Conservation (phyloP, 2,888 invertebrate genomes). For the Coelopa pilipes region DNA sequence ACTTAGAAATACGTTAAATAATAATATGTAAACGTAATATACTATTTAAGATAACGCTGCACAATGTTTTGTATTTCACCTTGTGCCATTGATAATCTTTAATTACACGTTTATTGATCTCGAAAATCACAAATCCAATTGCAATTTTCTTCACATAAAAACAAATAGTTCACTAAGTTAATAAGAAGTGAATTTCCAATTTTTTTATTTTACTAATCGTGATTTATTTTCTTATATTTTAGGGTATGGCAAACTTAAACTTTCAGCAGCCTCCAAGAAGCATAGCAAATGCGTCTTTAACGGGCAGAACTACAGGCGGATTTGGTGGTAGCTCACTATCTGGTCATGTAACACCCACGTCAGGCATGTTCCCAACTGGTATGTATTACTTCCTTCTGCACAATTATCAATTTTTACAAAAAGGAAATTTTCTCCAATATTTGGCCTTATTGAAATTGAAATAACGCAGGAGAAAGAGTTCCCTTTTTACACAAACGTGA, state of each 20-base stretch:
- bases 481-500: no score
- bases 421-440: neutral
- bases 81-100: no score
- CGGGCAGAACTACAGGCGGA: conserved; percentile 73
- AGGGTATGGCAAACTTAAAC: conserved; percentile 94
- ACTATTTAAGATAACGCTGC: no score
- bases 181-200: neutral
- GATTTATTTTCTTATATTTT: conserved; percentile 43
- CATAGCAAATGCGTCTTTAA: conserved; percentile 82
- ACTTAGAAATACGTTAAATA: no score
- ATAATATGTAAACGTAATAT: neutral
- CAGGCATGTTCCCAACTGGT: conserved; percentile 72
- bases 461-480: no score
- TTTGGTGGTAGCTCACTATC: conserved; percentile 76
- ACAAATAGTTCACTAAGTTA: neutral
- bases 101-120: conserved; percentile 23
- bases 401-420: neutral
- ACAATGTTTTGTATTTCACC: neutral
- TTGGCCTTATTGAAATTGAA: neutral
- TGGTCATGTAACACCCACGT: conserved; percentile 81
- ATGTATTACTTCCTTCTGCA: conserved; percentile 38
- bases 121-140: neutral
- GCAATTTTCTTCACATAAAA: neutral
- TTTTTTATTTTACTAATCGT: neutral
- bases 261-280: conserved; percentile 89